These are phyloP conservation scores for Porites lutea DNA, from an alignment of 64 coral and sea anemone genomes.

Conservation along the genomic window DNA sequence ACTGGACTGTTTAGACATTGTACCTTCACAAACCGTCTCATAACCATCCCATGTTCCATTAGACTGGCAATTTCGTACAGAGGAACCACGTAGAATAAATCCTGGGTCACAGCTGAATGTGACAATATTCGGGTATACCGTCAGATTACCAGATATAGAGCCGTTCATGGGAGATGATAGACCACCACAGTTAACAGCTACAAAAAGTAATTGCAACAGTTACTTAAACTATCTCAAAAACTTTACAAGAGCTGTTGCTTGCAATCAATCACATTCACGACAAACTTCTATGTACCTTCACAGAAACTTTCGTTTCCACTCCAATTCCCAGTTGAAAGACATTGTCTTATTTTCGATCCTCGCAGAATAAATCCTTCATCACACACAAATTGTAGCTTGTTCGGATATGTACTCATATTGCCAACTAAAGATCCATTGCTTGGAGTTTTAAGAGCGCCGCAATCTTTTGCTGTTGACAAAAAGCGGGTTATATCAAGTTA, in stretches of 20 bases:
- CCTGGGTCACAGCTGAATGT: neutral
- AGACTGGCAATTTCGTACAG: conserved; percentile 45
- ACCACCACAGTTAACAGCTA: conserved; percentile 18
- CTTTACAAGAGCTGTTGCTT: too few relatives aligned
- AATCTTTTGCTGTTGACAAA: neutral
- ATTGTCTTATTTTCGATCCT: conserved; percentile 1
- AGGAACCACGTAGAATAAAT: neutral
- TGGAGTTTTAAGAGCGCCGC: conserved; percentile 15
- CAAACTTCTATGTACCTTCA: conserved; percentile 15
- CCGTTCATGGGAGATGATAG: neutral
- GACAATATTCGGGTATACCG: conserved; percentile 7
- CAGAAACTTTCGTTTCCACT: conserved; percentile 29
- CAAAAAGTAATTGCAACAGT: neutral
- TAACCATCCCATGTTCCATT: conserved; percentile 29
- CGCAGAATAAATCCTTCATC: conserved; percentile 61
- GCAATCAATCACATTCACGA: neutral
- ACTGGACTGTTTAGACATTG: too few relatives aligned
- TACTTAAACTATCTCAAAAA: neutral
- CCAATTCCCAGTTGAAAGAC: conserved; percentile 37
- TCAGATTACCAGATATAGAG: neutral
- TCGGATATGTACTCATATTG: conserved; percentile 42
- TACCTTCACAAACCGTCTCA: neutral
- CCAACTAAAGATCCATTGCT: conserved; percentile 50
- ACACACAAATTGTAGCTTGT: conserved; percentile 30
- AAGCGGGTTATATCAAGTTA: too few relatives aligned